Percentiles rank a stretch among this genome's conserved stretches.
Conservation (phyloP, 1,140 invertebrate species). For the Dolichoris vasculosae region DNA sequence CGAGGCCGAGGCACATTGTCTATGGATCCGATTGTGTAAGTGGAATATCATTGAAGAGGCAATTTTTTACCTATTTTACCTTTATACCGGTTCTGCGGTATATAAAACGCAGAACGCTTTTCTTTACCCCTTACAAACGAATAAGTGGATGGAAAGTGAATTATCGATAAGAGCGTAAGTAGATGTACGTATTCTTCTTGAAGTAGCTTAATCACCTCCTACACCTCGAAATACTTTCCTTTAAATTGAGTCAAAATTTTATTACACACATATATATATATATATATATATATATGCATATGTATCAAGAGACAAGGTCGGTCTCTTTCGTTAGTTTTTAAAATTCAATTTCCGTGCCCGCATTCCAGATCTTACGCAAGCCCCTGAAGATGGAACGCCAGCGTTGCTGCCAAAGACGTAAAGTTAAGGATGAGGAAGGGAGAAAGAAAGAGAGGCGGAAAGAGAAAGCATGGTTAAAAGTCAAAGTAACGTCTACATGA, state of each 20-base stretch:
- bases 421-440: not conserved
- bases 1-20: not conserved
- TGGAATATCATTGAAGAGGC: not conserved
- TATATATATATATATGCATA: too few species aligned
- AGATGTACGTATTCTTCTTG: not conserved
- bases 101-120: too few species aligned
- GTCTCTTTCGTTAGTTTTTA: not conserved
- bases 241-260: too few species aligned
- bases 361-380: not conserved
- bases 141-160: not conserved
- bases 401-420: not conserved
- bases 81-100: not conserved
- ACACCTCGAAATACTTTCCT: not conserved
- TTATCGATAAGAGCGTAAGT: not conserved
- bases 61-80: not conserved
- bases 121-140: not conserved
- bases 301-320: not conserved
- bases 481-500: slow-evolving; percentile 35
- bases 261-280: too few species aligned
- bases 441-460: slow-evolving; percentile 2
- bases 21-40: not conserved
- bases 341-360: not conserved
- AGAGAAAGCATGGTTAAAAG: slow-evolving; percentile 16
- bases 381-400: not conserved
- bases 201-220: not conserved